phyloP scores from a whole-genome alignment of 2,113 vertebrate species.

The Jacana jacana region DNA sequence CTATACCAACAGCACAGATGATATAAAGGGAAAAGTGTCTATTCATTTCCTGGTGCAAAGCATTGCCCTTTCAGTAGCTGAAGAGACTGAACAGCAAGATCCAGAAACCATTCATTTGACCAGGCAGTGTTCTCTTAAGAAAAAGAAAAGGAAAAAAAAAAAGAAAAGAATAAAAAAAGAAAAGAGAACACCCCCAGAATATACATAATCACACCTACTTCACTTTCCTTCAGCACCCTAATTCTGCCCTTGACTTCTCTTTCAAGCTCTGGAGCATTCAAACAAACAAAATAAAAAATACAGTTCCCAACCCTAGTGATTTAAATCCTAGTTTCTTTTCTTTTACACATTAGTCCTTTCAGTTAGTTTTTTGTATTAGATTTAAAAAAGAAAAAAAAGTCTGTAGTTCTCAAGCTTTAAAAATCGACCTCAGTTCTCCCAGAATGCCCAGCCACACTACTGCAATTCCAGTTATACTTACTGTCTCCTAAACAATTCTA shows the following conservation, averaged over 20 bases:
- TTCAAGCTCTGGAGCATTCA: not conserved
- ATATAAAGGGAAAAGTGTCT: conserved; percentile 14
- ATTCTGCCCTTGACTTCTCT: not conserved
- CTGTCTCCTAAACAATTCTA: not conserved
- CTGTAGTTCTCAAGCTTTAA: not conserved
- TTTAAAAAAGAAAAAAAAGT: not conserved
- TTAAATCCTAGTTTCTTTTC: not conserved
- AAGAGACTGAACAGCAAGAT: conserved; percentile 25
- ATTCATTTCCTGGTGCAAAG: conserved; percentile 32
- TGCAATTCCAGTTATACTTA: not conserved
- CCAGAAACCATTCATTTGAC: conserved; percentile 6
- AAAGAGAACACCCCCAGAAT: not conserved
- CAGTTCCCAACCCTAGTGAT: not conserved
- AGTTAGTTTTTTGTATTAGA: not conserved
- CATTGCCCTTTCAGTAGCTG: not conserved
- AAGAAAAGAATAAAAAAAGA: too few species aligned
- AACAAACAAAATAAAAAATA: not conserved
- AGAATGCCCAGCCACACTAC: not conserved
- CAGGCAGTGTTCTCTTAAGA: not conserved
- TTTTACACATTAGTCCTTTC: not conserved
- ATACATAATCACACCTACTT: not conserved
- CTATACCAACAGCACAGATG: conserved; percentile 25
- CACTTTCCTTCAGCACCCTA: not conserved
- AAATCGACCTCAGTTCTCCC: not conserved
- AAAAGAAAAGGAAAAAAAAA: not conserved